These are phyloP conservation scores for Druceiella hillmani DNA, from an alignment of 2,888 invertebrate genomes.

Conservation along the genomic window DNA sequence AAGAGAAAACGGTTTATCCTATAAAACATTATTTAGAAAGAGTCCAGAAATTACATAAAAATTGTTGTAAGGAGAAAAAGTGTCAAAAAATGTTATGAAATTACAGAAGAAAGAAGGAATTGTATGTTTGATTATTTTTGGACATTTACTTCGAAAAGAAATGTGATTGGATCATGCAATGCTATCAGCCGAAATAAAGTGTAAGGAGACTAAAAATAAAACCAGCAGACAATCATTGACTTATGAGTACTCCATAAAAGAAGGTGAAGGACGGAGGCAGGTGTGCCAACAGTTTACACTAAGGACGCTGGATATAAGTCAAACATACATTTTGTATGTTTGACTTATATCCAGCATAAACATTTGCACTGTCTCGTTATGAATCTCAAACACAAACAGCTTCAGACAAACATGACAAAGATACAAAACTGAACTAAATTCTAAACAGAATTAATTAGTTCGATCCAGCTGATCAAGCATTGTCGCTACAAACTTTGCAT, in stretches of 20 bases:
- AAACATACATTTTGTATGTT: no score
- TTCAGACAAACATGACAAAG: no score
- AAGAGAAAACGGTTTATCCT: constrained; percentile 11
- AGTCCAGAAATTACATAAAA: constrained; percentile 10
- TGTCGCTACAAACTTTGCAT: no score
- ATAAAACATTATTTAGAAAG: constrained; percentile 10
- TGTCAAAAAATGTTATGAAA: constrained; percentile 18
- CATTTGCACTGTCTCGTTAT: no score
- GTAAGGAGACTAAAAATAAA: constrained; percentile 13
- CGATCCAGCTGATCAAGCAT: no score
- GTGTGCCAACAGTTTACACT: constrained; percentile 21
- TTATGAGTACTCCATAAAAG: constrained; percentile 20
- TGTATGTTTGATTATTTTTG: no score
- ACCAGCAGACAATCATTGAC: constrained; percentile 14
- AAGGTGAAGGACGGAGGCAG: constrained; percentile 16
- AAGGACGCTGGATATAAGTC: constrained; percentile 17
- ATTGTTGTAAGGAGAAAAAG: constrained; percentile 12
- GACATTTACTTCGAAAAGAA: no score
- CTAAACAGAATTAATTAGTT: constrained; percentile 7
- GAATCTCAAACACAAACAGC: no score
- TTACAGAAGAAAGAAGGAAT: constrained; percentile 17
- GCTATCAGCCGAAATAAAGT: no score
- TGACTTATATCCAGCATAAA: no score
- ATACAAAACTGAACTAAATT: constrained; percentile 10
- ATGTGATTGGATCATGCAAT: no score